These are phyloP conservation scores for Epirrita christyi DNA, from an alignment of 2,888 invertebrate genomes.

Conservation along the genomic window DNA sequence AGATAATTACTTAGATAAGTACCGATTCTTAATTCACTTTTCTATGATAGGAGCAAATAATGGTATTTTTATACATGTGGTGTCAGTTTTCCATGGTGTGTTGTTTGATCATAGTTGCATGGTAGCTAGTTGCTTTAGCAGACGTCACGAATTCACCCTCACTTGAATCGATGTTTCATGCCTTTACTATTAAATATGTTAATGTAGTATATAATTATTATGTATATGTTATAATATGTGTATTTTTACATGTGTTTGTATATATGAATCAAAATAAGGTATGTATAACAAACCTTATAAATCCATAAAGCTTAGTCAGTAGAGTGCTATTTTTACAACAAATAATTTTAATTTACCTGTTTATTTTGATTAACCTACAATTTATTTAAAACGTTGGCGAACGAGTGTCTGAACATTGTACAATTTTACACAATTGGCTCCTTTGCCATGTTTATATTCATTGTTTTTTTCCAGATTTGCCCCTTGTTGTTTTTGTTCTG, in stretches of 20 bases:
- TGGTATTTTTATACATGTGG: slow-evolving; percentile 7
- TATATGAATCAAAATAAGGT: slow-evolving; percentile 30
- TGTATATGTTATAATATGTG: too few relatives aligned
- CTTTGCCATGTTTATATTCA: slow-evolving; percentile 18
- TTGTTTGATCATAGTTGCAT: slow-evolving; percentile 11
- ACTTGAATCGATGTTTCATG: slow-evolving; percentile 11
- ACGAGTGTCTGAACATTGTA: slow-evolving; percentile 9
- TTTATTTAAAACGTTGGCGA: slow-evolving; percentile 18
- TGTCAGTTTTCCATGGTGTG: not conserved
- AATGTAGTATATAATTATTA: not conserved
- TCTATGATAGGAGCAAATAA: not conserved
- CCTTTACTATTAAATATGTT: slow-evolving; percentile 7
- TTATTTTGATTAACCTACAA: slow-evolving; percentile 10
- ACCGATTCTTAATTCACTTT: too few relatives aligned
- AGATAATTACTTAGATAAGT: too few relatives aligned
- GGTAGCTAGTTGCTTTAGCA: slow-evolving; percentile 27
- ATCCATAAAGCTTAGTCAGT: too few relatives aligned
- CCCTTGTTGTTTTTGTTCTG: slow-evolving; percentile 28
- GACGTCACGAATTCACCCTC: slow-evolving; percentile 17
- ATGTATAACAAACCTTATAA: too few relatives aligned
- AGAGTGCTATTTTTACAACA: too few relatives aligned
- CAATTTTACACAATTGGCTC: slow-evolving; percentile 1
- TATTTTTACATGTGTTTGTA: not conserved
- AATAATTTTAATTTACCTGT: slow-evolving; percentile 23
- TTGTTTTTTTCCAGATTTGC: slow-evolving; percentile 47